phyloP scores from a whole-genome alignment of 1,140 invertebrate species.

The Triops longicaudatus region DNA sequence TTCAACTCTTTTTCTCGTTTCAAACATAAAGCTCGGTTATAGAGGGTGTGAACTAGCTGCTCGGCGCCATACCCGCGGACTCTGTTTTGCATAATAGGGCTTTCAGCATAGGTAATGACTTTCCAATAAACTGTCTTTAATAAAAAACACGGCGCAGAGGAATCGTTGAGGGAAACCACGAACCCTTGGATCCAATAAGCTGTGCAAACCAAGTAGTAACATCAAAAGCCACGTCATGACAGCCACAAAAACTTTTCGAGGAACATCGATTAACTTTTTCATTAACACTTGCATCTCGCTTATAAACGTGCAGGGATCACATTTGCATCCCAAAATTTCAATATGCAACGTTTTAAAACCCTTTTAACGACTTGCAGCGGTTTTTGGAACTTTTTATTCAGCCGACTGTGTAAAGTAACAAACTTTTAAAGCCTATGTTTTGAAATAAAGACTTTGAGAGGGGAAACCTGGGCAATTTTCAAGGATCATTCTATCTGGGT shows the following conservation, averaged over 20 bases:
- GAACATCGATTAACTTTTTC: conserved; percentile 8
- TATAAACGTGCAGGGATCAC: too few species aligned
- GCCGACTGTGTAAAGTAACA: too few species aligned
- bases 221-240: not conserved
- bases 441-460: too few species aligned
- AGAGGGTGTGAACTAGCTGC: not conserved
- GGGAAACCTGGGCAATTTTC: too few species aligned
- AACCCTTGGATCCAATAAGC: too few species aligned
- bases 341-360: too few species aligned
- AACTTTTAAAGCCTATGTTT: too few species aligned
- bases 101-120: not conserved
- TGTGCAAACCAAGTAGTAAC: not conserved
- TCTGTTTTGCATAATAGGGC: conserved; percentile 8
- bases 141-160: not conserved
- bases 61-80: not conserved
- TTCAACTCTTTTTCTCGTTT: not conserved
- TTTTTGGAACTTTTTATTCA: too few species aligned
- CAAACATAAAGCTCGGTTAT: not conserved
- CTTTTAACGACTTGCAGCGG: too few species aligned
- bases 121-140: conserved; percentile 13
- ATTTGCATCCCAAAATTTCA: too few species aligned
- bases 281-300: not conserved
- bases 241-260: not conserved
- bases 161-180: not conserved
- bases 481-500: too few species aligned